phyloP scores from a whole-genome alignment of 2,113 vertebrate species.

The Xyrauchen texanus region DNA sequence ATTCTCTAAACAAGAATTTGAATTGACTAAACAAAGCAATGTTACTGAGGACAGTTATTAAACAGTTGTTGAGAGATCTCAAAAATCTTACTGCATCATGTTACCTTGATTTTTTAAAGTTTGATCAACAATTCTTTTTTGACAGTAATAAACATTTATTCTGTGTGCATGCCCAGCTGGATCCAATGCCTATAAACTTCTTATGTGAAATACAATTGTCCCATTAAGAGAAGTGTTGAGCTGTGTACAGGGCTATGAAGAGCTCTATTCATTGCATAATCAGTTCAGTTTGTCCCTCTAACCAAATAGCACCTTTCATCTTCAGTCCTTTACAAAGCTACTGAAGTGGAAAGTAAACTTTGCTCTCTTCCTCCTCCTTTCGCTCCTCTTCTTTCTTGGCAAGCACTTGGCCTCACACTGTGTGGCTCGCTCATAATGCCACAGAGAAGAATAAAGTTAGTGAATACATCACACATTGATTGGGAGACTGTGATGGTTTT shows the following conservation, averaged over 20 bases:
- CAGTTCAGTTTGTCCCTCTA: slow-evolving; percentile 48
- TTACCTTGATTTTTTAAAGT: no score
- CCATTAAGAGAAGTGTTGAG: slow-evolving; percentile 31
- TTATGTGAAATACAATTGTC: background rate
- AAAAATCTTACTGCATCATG: no score
- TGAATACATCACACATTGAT: slow-evolving; percentile 28
- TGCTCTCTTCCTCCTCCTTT: slow-evolving; percentile 47
- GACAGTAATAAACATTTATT: no score
- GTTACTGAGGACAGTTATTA: no score
- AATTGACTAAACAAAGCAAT: no score
- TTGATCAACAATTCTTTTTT: no score
- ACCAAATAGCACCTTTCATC: slow-evolving; percentile 56
- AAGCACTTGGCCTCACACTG: slow-evolving; percentile 43
- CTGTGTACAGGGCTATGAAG: slow-evolving; percentile 22
- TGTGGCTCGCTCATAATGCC: slow-evolving; percentile 38
- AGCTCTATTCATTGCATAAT: slow-evolving; percentile 41
- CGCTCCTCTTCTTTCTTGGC: slow-evolving; percentile 28
- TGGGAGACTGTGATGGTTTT: slow-evolving; percentile 16
- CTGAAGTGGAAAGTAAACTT: slow-evolving; percentile 56
- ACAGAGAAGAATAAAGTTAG: slow-evolving; percentile 40
- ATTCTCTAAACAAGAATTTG: no score
- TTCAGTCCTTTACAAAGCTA: slow-evolving; percentile 48
- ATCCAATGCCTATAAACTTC: no score
- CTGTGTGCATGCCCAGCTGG: no score
- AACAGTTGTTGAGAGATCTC: no score